phyloP scores from a whole-genome alignment of 2,113 vertebrate species.

The Entomyzon cyanotis region DNA sequence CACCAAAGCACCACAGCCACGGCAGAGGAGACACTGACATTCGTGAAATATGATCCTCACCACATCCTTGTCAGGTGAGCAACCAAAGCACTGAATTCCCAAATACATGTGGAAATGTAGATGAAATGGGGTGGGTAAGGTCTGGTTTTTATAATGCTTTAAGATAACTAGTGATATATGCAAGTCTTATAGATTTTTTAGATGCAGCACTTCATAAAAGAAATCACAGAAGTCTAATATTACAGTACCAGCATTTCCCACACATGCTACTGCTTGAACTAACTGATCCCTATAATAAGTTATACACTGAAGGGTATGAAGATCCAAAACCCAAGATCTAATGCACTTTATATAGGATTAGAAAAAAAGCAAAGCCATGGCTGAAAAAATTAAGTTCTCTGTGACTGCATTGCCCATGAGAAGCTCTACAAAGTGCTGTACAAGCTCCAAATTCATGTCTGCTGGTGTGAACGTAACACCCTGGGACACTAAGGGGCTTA shows the following conservation, averaged over 20 bases:
- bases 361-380: constrained; percentile 4
- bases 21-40: neutral
- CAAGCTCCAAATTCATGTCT: neutral
- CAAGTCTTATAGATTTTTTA: neutral
- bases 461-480: neutral
- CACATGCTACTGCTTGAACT: neutral
- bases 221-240: neutral
- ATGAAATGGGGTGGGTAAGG: neutral
- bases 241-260: neutral
- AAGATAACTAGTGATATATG: neutral
- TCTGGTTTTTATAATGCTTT: neutral
- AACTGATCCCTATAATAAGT: neutral
- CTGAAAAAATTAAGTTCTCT: neutral
- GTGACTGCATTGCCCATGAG: neutral
- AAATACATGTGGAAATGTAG: neutral
- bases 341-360: constrained; percentile 7
- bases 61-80: neutral
- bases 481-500: neutral
- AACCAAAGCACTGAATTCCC: neutral
- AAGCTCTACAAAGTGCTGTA: neutral
- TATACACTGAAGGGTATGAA: neutral
- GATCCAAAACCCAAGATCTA: constrained; percentile 21
- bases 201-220: neutral
- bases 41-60: neutral
- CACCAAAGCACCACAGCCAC: fast-evolving